These are phyloP conservation scores for Acrobasis repandana DNA, from an alignment of 2,888 invertebrate genomes.

Conservation along the genomic window DNA sequence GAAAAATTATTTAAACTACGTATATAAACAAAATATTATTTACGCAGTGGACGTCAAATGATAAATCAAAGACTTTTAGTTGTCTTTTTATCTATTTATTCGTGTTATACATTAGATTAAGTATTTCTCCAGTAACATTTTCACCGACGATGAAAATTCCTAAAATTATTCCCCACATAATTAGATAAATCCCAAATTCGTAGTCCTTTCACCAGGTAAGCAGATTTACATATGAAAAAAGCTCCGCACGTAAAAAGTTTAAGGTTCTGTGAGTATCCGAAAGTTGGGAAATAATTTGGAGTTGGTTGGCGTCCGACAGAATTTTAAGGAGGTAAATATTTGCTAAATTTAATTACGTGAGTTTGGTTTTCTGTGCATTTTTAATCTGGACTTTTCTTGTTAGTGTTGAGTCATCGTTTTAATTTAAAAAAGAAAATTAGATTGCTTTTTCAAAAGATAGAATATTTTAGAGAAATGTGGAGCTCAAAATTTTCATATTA, in stretches of 20 bases:
- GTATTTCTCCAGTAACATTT: too few relatives aligned
- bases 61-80: too few relatives aligned
- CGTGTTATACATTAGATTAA: too few relatives aligned
- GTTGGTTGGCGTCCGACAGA: background rate
- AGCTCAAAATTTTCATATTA: too few relatives aligned
- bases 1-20: too few relatives aligned
- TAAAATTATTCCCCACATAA: background rate
- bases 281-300: background rate
- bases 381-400: background rate
- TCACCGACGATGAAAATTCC: too few relatives aligned
- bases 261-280: background rate
- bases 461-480: too few relatives aligned
- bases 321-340: constrained; percentile 2
- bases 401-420: background rate
- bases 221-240: constrained; percentile 1
- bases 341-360: constrained; percentile 1
- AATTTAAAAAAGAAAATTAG: background rate
- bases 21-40: too few relatives aligned
- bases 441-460: too few relatives aligned
- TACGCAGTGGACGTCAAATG: too few relatives aligned
- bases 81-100: too few relatives aligned
- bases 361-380: background rate
- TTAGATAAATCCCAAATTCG: background rate
- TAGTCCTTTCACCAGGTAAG: background rate
- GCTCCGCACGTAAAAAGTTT: background rate